Base-by-base conservation (phyloP, 2,113 vertebrate species). In the Corvus cornix region DNA sequence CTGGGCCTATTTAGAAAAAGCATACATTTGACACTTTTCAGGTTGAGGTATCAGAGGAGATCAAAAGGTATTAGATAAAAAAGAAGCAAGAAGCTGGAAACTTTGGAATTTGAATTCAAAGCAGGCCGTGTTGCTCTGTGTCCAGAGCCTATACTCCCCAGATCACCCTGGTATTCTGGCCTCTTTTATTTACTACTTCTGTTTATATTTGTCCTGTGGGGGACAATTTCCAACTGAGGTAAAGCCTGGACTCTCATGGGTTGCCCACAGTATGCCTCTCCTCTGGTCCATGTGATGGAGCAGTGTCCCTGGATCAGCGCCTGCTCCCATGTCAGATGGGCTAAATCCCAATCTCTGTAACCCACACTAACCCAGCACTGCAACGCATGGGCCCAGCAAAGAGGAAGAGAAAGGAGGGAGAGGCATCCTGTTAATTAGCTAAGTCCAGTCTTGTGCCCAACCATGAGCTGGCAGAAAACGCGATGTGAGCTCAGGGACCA, bases 401-500 rank as follows among this genome's bases (percentile, higher is more conserved):
- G 39, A 78, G 73, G 76, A 68, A 80, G 26, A 37, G 64, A 80
- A 43, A 81, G 31, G 13, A 89, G 70, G 46, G 52, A 84, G 67
- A 89, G 30, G 66, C 46, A 93, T 76, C 66, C 84, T 73, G 70
- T 52, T 62, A 69, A 58, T 67, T 55, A 84, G 76, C 43, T 41
- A 64, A 84, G 28, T 24, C 53, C 63, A 68, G 39, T 28, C 60
- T 68, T 0, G 0, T 39, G 44, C 75, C 28, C 4, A 6, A 3
- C 37, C 2, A 0, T 46, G 43, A 46, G 55, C 35, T 72, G 78
- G 52, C 55, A 72, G 64, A 90, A 75, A 92, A 69, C 30, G 8
- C 0, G 0, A 39, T 0, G 2, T 24, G 30, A 87, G 52, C 44
- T 49, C 0, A 0, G 58, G 52, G 56, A 62, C 37, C 21, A 4